These are phyloP conservation scores for Branchinecta lynchi DNA, from an alignment of 1,140 invertebrate species.

Conservation along the genomic window DNA sequence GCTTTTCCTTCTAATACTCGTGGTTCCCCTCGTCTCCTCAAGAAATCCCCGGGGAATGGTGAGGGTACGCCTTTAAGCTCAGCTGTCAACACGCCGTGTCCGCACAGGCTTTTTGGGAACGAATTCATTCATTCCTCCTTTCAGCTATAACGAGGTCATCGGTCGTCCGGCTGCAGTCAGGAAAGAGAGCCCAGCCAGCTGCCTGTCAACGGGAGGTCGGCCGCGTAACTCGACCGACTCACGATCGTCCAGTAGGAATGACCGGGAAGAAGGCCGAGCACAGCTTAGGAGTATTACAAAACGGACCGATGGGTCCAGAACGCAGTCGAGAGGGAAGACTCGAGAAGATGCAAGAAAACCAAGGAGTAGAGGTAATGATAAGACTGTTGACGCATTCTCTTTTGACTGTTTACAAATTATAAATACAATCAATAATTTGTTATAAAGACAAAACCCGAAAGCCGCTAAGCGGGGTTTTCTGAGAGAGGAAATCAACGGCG, in stretches of 20 bases:
- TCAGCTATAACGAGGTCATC: conserved; percentile 16
- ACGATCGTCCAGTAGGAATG: neutral
- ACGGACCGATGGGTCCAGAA: neutral
- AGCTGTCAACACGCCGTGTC: too few relatives aligned
- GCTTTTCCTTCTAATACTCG: too few relatives aligned
- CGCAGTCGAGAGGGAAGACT: neutral
- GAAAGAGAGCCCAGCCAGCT: neutral
- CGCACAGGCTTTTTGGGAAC: too few relatives aligned
- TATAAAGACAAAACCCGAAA: too few relatives aligned
- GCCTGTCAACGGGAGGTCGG: neutral
- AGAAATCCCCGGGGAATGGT: too few relatives aligned
- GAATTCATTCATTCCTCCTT: conserved; percentile 10
- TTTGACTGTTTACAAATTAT: too few relatives aligned
- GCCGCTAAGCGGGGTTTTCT: too few relatives aligned
- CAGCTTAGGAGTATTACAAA: neutral
- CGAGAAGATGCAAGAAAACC: neutral
- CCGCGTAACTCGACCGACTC: neutral
- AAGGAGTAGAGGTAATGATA: neutral
- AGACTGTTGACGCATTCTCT: too few relatives aligned
- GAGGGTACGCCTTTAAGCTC: too few relatives aligned
- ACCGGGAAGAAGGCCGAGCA: neutral
- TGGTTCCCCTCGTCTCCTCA: too few relatives aligned
- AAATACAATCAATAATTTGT: too few relatives aligned
- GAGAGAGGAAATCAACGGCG: too few relatives aligned
- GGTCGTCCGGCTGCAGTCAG: neutral